Conservation (phyloP, 2,888 invertebrate genomes). For the Diloba caeruleocephala region DNA sequence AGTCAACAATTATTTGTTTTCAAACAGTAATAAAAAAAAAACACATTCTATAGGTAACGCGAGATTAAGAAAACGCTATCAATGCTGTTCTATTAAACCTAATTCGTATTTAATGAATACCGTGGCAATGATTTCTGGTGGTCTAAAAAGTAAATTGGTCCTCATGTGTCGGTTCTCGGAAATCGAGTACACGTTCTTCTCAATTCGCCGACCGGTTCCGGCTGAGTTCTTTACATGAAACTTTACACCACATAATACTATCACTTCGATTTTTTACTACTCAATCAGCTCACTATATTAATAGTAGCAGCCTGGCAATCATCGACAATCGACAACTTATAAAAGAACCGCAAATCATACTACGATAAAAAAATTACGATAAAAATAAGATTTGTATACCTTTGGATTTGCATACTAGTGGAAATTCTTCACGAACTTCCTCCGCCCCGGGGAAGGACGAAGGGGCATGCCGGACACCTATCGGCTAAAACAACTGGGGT, state of each 20-base stretch:
- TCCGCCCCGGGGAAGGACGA: too few relatives aligned
- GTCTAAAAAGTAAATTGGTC: slow-evolving; percentile 70
- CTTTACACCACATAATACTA: slow-evolving; percentile 40
- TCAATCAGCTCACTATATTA: slow-evolving; percentile 46
- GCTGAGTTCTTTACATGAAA: slow-evolving; percentile 4
- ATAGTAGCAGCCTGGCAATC: slow-evolving; percentile 35
- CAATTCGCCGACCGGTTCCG: slow-evolving; percentile 66
- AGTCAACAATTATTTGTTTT: too few relatives aligned
- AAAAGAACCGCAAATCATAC: slow-evolving; percentile 37
- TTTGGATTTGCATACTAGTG: background rate
- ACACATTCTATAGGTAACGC: too few relatives aligned
- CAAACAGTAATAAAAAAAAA: too few relatives aligned
- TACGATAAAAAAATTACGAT: background rate
- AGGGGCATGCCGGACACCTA: too few relatives aligned
- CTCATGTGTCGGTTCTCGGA: slow-evolving; percentile 57
- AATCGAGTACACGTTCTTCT: slow-evolving; percentile 63
- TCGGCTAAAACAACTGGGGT: too few relatives aligned
- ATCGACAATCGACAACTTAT: slow-evolving; percentile 31
- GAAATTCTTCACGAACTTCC: too few relatives aligned
- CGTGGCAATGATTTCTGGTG: slow-evolving; percentile 56
- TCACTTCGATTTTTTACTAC: slow-evolving; percentile 47
- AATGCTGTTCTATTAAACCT: slow-evolving; percentile 8
- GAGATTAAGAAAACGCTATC: background rate
- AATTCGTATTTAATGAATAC: slow-evolving; percentile 59
- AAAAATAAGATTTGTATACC: background rate